Evolutionary conservation across 2,797 vertebrate genomes (phyloP).

Genomic region (Smutsia temminckii): DNA sequence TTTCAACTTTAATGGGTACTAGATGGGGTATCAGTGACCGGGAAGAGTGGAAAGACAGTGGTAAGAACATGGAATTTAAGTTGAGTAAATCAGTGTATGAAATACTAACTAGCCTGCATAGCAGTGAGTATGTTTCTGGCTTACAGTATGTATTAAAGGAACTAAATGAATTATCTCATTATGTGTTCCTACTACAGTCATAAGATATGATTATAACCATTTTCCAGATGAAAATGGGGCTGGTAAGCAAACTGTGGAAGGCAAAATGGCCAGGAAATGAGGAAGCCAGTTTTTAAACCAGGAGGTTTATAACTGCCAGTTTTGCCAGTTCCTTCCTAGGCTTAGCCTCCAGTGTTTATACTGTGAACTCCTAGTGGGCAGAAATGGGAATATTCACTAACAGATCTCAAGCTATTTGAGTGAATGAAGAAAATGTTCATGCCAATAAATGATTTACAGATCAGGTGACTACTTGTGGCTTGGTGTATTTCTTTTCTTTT

Average conservation of each 20-base stretch:
- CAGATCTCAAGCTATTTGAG: neutral
- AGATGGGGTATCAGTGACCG: neutral
- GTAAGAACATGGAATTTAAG: neutral
- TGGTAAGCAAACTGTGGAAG: neutral
- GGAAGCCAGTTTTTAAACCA: neutral
- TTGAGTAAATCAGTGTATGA: neutral
- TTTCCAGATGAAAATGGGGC: slow-evolving; percentile 13
- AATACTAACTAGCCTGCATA: neutral
- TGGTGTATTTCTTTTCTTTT: neutral
- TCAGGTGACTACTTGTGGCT: neutral
- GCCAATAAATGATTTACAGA: neutral
- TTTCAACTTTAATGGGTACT: neutral
- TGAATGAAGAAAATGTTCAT: neutral
- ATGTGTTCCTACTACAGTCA: neutral
- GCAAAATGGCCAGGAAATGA: neutral
- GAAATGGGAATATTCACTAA: neutral
- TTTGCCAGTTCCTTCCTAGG: too few relatives aligned
- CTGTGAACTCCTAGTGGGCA: neutral
- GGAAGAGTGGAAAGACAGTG: neutral
- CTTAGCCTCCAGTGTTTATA: neutral
- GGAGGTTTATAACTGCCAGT: neutral
- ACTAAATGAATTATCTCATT: neutral
- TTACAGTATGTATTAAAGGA: neutral
- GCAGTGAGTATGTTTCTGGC: neutral
- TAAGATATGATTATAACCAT: neutral